These are phyloP conservation scores for Gambelia wislizenii DNA, from an alignment of 2,797 vertebrate species.

Conservation along the genomic window DNA sequence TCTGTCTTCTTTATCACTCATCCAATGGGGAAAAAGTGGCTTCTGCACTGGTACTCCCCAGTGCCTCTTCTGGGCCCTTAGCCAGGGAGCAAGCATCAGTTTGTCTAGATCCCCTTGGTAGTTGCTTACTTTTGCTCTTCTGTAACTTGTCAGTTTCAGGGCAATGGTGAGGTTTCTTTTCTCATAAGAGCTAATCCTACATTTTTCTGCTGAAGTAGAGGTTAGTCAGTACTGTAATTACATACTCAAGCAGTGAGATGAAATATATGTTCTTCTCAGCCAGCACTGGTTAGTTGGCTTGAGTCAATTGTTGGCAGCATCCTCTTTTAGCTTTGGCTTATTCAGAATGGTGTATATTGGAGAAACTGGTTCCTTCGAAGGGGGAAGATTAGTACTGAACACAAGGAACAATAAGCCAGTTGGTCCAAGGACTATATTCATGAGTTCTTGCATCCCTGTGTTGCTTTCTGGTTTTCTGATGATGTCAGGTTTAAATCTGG, in stretches of 20 bases:
- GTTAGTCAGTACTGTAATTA: slow-evolving; percentile 44
- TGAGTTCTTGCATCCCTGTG: no score
- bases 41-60: slow-evolving; percentile 5
- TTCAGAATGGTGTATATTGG: no score
- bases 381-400: no score
- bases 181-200: slow-evolving; percentile 37
- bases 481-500: no score
- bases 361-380: no score
- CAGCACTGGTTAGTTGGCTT: slow-evolving; percentile 29
- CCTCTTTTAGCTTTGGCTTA: slow-evolving; percentile 35
- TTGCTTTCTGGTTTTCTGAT: no score
- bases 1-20: slow-evolving; percentile 43
- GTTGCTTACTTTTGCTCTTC: slow-evolving; percentile 59
- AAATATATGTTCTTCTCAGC: background rate
- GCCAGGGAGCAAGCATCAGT: slow-evolving; percentile 60
- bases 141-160: slow-evolving; percentile 40
- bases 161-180: background rate
- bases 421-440: no score
- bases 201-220: slow-evolving; percentile 49
- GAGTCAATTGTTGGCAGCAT: background rate
- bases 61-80: slow-evolving; percentile 39
- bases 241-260: slow-evolving; percentile 43
- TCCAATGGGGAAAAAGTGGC: slow-evolving; percentile 27
- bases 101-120: slow-evolving; percentile 59
- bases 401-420: no score